Evolutionary conservation across 2,888 invertebrate species (phyloP), one percentile per base, ranked within the genome.

Genomic region (Heliconius ismenius): DNA sequence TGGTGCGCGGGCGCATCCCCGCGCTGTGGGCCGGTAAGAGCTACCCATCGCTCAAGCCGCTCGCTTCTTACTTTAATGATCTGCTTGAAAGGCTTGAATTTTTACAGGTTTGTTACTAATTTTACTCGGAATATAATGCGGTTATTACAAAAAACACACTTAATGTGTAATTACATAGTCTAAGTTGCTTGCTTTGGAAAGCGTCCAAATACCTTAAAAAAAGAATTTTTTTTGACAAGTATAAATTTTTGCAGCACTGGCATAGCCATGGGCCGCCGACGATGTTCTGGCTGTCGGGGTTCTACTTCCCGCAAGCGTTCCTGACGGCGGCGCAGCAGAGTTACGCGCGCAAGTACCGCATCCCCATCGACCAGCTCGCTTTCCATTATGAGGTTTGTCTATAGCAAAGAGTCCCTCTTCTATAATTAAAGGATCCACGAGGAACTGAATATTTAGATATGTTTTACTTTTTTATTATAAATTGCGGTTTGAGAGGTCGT

Each of bases 221-320:
- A n/a, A n/a, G n/a, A n/a, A n/a, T n/a, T n/a, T n/a, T n/a, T n/a
- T n/a, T n/a, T n/a, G n/a, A n/a, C 7, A 49, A 49, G 49, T 49
- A 49, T 49, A 49, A 4, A 15, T 2, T 15, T 15, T 13, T 62
- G 10, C 85, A 97, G 96, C 95, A 95, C 85, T 99, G 98, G 99
- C 97, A 95, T 86, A 95, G 97, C 32, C 86, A 95, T 76, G 98
- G 98, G 1, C 97, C 98, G 6, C 98, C 98, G 0, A 81, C 93
- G 0, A 96, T 96, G 65, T 99, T 97, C 91, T 99, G 98, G 99
- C 87, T 99, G 58, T 97, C 98, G 0, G 98, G 98, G 1, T 98
- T 99, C 91, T 99, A 96, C 93, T 98, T 98, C 89, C 98, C 98
- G 0, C 98, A 98, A 92, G 98, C 98, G 3, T 99, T 99, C 92